Evolutionary conservation across 2,888 invertebrate species (phyloP), one percentile per base, ranked within the genome.

Genomic region (Cantharis nigra): DNA sequence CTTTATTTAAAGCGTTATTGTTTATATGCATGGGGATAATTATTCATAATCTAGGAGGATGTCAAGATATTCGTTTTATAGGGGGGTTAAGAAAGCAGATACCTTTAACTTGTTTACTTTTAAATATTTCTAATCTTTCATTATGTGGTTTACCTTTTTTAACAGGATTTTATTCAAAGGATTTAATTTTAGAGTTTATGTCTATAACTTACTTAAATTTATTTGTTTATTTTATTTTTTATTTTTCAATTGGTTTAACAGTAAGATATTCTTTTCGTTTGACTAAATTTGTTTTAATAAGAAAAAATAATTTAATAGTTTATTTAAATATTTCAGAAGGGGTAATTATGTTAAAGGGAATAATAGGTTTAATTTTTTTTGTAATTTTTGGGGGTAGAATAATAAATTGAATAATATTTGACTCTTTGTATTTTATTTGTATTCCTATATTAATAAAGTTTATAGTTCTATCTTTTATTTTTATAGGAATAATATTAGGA

Each of bases 1-100:
- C 94, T 79, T 90, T 94, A 89, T 94, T 94, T 92, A 94, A 94
- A 81, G 93, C 94, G 90, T 81, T 81, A 72, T 83, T 93, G 92
- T 91, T 93, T 93, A 91, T 93, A 85, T 93, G 93, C 90, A 92
- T 93, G 0, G 94, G 94, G 0, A 88, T 90, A 72, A 89, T 94
- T 88, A 94, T 94, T 91, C 92, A 93, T 90, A 90, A 89, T 86
- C 90, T 91, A 86, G 87, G 85, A 82, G 90, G 92, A 89, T 89
- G 85, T 84, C 94, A 94, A 87, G 93, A 94, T 92, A 92, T 93
- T 90, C 93, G 93, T 3, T 89, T 83, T 87, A 91, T 92, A 82
- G 91, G 92, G 0, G 87, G 89, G 0, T 83, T 92, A 84, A 87
- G 89, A 77, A 81, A 85, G 72, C 87, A 88, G 84, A 88, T 91